phyloP scores from a whole-genome alignment of 2,113 vertebrate genomes.

The Odocoileus hemionus region DNA sequence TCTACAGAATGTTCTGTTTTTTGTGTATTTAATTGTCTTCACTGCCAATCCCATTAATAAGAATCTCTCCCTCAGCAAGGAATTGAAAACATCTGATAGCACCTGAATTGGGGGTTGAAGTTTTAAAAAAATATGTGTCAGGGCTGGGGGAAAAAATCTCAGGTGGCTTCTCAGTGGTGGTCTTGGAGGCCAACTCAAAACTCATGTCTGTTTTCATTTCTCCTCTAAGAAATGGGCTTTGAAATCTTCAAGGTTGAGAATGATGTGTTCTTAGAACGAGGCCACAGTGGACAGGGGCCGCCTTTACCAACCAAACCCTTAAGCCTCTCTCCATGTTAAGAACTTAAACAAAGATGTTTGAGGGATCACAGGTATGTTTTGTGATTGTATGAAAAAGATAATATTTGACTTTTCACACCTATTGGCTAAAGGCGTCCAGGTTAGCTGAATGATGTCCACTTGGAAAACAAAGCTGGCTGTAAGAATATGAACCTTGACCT shows the following conservation, averaged over 20 bases:
- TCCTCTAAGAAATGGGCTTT: neutral
- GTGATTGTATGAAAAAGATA: neutral
- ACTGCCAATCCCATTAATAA: neutral
- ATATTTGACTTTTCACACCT: neutral
- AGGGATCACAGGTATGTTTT: neutral
- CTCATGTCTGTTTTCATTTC: neutral
- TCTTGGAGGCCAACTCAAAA: neutral
- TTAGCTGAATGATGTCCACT: neutral
- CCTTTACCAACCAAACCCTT: neutral
- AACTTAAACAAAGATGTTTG: constrained; percentile 10
- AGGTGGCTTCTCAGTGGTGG: neutral
- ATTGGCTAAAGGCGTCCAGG: neutral
- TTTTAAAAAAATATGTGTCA: neutral
- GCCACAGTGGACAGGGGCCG: neutral
- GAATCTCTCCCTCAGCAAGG: neutral
- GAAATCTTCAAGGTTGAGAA: neutral
- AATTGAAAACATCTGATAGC: neutral
- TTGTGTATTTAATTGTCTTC: neutral
- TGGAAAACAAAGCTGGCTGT: neutral
- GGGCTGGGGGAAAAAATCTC: neutral
- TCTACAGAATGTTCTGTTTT: constrained; percentile 21
- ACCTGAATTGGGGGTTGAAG: neutral
- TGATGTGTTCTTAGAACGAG: neutral
- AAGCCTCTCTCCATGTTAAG: neutral
- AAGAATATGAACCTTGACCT: neutral